These are phyloP conservation scores for Melieria picta DNA, from an alignment of 2,888 invertebrate genomes.

Conservation along the genomic window DNA sequence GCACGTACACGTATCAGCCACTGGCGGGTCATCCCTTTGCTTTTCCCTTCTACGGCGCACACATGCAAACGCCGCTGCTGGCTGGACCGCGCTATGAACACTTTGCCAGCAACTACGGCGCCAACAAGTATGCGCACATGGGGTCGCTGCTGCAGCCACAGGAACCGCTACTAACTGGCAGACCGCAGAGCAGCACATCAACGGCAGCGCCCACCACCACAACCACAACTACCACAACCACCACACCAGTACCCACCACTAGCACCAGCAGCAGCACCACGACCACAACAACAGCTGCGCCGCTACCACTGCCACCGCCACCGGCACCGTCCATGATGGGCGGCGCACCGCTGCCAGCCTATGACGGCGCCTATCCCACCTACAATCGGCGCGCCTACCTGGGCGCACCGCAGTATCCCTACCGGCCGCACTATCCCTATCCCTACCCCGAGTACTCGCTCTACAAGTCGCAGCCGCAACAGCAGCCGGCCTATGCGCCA, in stretches of 20 bases:
- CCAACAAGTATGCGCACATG: conserved; percentile 19
- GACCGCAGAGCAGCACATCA: conserved; percentile 33
- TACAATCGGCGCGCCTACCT: conserved; percentile 56
- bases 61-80: conserved; percentile 19
- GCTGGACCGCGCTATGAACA: conserved; percentile 24
- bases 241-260: conserved; percentile 20
- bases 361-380: conserved; percentile 50
- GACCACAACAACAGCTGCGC: conserved; percentile 32
- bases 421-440: conserved; percentile 61
- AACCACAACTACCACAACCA: conserved; percentile 35
- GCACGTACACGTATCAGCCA: conserved; percentile 64
- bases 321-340: not conserved
- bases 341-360: conserved; percentile 34
- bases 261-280: conserved; percentile 39
- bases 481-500: not conserved
- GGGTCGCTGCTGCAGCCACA: conserved; percentile 14
- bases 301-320: conserved; percentile 15
- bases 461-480: conserved; percentile 46
- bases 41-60: conserved; percentile 48
- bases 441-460: conserved; percentile 62
- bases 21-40: conserved; percentile 50
- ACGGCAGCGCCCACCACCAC: conserved; percentile 45
- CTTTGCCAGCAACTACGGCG: not conserved
- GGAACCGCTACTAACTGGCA: conserved; percentile 37
- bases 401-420: conserved; percentile 50